phyloP scores from a whole-genome alignment of 2,888 invertebrate genomes.

The Crematogaster levior region DNA sequence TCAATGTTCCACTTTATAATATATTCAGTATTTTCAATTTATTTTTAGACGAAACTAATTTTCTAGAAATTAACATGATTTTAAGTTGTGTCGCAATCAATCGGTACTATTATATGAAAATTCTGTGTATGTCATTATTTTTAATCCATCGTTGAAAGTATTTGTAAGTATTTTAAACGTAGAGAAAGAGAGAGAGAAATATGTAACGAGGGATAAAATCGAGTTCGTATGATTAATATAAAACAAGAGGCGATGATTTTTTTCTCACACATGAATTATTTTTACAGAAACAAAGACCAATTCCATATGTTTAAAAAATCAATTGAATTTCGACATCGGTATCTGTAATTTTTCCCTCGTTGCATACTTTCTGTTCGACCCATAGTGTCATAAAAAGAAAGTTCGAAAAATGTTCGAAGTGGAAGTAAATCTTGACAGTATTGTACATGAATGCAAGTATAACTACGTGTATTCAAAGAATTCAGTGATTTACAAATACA shows the following conservation, averaged over 20 bases:
- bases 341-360: not conserved
- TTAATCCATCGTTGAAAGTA: slow-evolving; percentile 63
- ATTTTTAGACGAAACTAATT: slow-evolving; percentile 58
- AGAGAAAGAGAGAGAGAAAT: too few relatives aligned
- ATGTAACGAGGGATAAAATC: slow-evolving; percentile 33
- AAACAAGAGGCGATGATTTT: not conserved
- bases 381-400: not conserved
- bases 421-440: slow-evolving; percentile 2
- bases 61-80: slow-evolving; percentile 55
- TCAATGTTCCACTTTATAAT: slow-evolving; percentile 54
- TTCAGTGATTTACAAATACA: slow-evolving; percentile 11
- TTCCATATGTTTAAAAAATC: not conserved
- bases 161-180: slow-evolving; percentile 47
- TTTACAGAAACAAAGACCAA: not conserved
- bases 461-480: not conserved
- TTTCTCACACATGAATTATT: not conserved
- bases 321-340: not conserved
- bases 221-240: not conserved
- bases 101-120: slow-evolving; percentile 37
- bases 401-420: not conserved
- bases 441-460: not conserved
- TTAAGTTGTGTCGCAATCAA: slow-evolving; percentile 56
- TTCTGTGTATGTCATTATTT: slow-evolving; percentile 21
- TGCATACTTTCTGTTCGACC: not conserved
- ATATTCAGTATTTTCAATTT: slow-evolving; percentile 64